A percentile compares a stretch with the other conserved stretches of the same genome.
Evolutionary conservation across 2,113 vertebrate genomes (phyloP).

Genomic region (Peromyscus leucopus): DNA sequence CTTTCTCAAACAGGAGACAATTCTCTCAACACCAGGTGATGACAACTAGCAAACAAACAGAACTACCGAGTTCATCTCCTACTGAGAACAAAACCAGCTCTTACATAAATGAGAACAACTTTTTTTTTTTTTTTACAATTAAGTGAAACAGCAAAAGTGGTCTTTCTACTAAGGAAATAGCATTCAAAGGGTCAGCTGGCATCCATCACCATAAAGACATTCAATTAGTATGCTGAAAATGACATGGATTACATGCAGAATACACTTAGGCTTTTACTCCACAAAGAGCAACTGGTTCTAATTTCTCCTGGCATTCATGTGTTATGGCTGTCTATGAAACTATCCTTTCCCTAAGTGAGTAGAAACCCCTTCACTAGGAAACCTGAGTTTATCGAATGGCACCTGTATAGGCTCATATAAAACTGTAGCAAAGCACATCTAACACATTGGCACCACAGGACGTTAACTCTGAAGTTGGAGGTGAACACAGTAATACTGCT

Average conservation of each 20-base stretch:
- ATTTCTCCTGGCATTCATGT: constrained; percentile 37
- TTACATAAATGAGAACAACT: neutral
- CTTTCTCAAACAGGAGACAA: constrained; percentile 37
- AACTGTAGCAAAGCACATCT: constrained; percentile 63
- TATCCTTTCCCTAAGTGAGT: constrained; percentile 22
- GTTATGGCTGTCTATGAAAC: constrained; percentile 46
- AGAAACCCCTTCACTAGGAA: constrained; percentile 70
- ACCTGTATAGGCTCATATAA: constrained; percentile 67
- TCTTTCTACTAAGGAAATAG: constrained; percentile 47
- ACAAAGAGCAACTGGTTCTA: neutral
- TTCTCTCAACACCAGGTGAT: constrained; percentile 26
- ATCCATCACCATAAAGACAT: constrained; percentile 44
- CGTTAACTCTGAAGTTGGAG: constrained; percentile 48
- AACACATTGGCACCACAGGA: constrained; percentile 49
- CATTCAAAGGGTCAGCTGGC: constrained; percentile 1
- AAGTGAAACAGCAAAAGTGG: neutral
- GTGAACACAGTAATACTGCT: constrained; percentile 49
- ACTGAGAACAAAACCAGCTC: constrained; percentile 61
- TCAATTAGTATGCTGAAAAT: constrained; percentile 33
- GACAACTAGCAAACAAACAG: neutral
- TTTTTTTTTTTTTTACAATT: neutral
- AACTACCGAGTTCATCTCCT: constrained; percentile 17
- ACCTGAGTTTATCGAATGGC: constrained; percentile 71
- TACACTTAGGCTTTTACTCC: neutral
- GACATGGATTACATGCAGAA: neutral